These are phyloP conservation scores for Lonchura striata DNA, from an alignment of 2,113 vertebrate species.

Conservation along the genomic window DNA sequence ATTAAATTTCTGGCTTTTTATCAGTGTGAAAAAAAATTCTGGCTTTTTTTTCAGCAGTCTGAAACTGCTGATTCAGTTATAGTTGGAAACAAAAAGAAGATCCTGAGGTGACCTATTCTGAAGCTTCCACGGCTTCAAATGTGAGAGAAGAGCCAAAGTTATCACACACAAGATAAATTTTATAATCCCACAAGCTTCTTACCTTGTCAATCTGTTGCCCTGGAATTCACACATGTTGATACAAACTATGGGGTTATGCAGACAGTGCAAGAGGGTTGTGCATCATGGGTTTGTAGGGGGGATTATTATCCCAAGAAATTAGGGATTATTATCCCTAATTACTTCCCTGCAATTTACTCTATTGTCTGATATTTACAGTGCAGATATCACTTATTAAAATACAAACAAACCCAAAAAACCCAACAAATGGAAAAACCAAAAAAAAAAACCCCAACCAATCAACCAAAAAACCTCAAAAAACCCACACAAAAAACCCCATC, in stretches of 20 bases:
- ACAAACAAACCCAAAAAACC: too few relatives aligned
- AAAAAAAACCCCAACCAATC: background rate
- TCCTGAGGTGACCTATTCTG: background rate
- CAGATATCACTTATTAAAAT: background rate
- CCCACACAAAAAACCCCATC: background rate
- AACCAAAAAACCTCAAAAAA: background rate
- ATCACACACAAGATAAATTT: background rate
- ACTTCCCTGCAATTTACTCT: background rate
- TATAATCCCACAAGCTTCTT: background rate
- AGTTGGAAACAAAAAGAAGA: background rate
- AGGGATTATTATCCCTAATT: background rate
- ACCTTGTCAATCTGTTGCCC: background rate
- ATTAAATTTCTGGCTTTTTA: background rate
- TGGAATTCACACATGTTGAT: background rate
- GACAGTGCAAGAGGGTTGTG: rapidly evolving
- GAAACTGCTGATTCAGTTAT: background rate
- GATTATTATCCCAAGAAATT: background rate
- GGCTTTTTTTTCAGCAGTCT: background rate
- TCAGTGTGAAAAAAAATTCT: background rate
- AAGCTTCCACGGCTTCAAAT: background rate
- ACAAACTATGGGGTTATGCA: background rate
- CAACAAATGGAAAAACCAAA: too few relatives aligned
- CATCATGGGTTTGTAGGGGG: background rate
- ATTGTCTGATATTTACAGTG: background rate
- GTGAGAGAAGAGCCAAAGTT: background rate